Base-by-base conservation (phyloP, 2,888 invertebrate species). In the Phyllotreta cruciferae region DNA sequence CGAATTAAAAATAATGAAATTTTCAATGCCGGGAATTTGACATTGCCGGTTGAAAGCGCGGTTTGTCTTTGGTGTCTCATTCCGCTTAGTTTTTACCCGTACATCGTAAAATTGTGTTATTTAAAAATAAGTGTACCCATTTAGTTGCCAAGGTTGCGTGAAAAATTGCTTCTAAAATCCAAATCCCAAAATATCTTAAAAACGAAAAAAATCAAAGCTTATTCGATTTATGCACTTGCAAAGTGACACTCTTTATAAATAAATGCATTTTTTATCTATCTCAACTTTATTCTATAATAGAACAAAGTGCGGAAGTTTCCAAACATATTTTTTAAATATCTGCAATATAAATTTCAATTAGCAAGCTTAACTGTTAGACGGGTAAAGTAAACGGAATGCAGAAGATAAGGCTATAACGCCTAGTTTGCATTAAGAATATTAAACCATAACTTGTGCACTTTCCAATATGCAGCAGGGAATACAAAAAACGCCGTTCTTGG, bases 1-100 rank as follows among this genome's bases (percentile, higher is more conserved):
- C 50, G 41, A 64, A 64, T 64, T 64, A 61, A 64, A 64, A 61
- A 53, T 64, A 61, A 64, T 64, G 56, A 61, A 64, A 64, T 61
- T 64, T 64, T 47, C 42, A 47, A 61, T 56, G 45, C 39, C 8
- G 45, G 61, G 49, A 62, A 64, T 64, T 53, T 58, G 54, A 41
- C 61, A 54, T 56, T 56, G 60, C 53, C 57, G 34, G 38, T 52
- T 61, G 54, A 54, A 64, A 61, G 53, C 60, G 44, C 53, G 53
- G 64, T 57, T 42, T 64, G 45, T 37, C 38, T 55, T 49, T n/a
- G 10, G 6, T 36, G 35, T 49, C 5, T 47, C 6, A 9, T 9
- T 47, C 34, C n/a, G 7, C 14, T 7, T 44, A 3, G 10, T 44
- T 44, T 44, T n/a, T 13, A 14, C 10, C 6, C 44, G 44, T 10